These are phyloP conservation scores for Hymenopus coronatus DNA, from an alignment of 2,888 invertebrate genomes.

Conservation along the genomic window DNA sequence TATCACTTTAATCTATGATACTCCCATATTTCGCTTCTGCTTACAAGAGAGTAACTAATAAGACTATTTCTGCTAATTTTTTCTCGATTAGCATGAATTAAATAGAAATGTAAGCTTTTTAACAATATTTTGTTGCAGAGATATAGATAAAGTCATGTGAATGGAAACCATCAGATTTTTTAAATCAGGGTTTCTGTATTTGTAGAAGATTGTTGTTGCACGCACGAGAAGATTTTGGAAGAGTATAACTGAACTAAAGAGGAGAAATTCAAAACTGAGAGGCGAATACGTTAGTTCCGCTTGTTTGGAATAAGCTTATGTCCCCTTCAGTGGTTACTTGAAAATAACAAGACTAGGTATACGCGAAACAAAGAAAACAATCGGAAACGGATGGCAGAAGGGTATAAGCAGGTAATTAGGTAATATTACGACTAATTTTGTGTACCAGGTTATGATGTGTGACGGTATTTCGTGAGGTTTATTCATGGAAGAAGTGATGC, in stretches of 20 bases:
- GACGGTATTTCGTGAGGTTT: not conserved
- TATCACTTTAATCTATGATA: no score
- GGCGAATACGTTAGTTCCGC: not conserved
- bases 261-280: not conserved
- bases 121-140: no score
- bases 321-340: not conserved
- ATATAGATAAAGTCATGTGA: no score
- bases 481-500: not conserved
- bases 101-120: no score
- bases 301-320: not conserved
- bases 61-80: no score
- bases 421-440: not conserved
- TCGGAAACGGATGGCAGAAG: not conserved
- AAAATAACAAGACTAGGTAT: not conserved
- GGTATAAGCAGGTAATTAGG: not conserved
- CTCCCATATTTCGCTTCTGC: no score
- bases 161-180: no score
- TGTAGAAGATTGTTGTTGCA: no score
- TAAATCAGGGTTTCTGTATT: no score
- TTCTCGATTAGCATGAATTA: no score
- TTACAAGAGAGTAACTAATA: no score
- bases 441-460: not conserved
- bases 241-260: not conserved
- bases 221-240: no score
- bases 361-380: not conserved